These are phyloP conservation scores for Urechis unicinctus DNA, from an alignment of 2,888 invertebrate genomes.

Conservation along the genomic window DNA sequence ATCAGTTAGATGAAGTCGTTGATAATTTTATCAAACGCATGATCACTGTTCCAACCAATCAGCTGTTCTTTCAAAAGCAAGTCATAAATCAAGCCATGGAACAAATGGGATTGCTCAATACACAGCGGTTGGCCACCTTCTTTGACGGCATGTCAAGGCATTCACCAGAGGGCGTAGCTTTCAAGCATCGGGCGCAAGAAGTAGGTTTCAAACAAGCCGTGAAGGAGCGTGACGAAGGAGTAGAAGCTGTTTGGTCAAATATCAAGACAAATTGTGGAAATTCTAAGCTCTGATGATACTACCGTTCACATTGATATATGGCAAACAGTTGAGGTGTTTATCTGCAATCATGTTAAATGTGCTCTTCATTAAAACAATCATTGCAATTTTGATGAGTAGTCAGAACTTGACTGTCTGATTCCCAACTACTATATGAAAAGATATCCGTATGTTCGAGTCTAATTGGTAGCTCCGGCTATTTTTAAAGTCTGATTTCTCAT, in stretches of 20 bases:
- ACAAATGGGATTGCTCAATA: slow-evolving; percentile 18
- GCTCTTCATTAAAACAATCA: too few relatives aligned
- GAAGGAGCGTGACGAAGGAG: slow-evolving; percentile 18
- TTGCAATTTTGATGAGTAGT: too few relatives aligned
- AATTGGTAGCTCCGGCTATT: too few relatives aligned
- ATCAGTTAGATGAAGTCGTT: slow-evolving; percentile 15
- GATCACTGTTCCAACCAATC: slow-evolving; percentile 22
- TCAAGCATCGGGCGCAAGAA: slow-evolving; percentile 17
- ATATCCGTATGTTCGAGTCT: too few relatives aligned
- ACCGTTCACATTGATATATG: too few relatives aligned
- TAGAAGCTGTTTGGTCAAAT: slow-evolving; percentile 10
- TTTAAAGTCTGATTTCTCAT: too few relatives aligned
- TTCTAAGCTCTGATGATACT: slow-evolving; percentile 3
- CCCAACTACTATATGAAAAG: too few relatives aligned
- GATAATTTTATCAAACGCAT: slow-evolving; percentile 16
- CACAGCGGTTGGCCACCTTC: slow-evolving; percentile 22
- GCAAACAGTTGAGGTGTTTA: too few relatives aligned
- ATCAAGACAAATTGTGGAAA: slow-evolving; percentile 1
- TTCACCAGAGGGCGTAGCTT: slow-evolving; percentile 23
- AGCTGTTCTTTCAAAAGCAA: slow-evolving; percentile 26
- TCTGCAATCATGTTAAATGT: too few relatives aligned
- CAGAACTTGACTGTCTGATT: too few relatives aligned
- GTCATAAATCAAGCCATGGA: slow-evolving; percentile 23
- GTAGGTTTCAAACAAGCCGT: slow-evolving; percentile 25
- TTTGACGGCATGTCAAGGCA: slow-evolving; percentile 26